Conservation (phyloP, 2,888 invertebrate genomes). For the Eilema sororculum region DNA sequence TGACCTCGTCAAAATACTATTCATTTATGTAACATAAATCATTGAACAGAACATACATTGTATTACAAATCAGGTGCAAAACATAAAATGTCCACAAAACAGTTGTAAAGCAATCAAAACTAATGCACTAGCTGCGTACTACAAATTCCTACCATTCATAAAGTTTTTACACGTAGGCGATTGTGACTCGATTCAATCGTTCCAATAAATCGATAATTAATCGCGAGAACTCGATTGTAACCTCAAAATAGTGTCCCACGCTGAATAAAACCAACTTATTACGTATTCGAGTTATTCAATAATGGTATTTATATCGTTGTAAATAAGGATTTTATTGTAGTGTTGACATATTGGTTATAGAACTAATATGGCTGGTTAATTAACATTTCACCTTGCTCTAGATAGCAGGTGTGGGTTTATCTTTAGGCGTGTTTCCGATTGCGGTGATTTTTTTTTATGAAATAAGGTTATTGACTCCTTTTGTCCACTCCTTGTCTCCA, state of each 20-base stretch:
- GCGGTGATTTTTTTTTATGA: conserved; percentile 39
- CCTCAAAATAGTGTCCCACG: conserved; percentile 80
- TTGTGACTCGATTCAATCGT: conserved; percentile 62
- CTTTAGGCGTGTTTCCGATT: conserved; percentile 37
- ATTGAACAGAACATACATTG: neutral
- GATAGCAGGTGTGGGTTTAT: conserved; percentile 64
- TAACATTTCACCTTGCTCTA: conserved; percentile 79
- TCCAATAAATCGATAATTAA: conserved; percentile 72
- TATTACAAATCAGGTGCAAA: conserved; percentile 10
- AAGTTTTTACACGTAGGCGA: conserved; percentile 63
- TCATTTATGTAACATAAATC: neutral
- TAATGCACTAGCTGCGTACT: conserved; percentile 47
- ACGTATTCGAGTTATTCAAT: conserved; percentile 29
- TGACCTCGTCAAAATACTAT: neutral
- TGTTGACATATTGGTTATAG: conserved; percentile 41
- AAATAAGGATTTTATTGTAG: conserved; percentile 44
- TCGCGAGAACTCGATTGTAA: conserved; percentile 72
- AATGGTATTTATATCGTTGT: conserved; percentile 49
- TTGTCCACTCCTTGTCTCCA: too few relatives aligned
- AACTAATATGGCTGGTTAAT: conserved; percentile 70
- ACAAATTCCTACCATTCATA: conserved; percentile 61
- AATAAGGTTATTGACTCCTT: conserved; percentile 31
- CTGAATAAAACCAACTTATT: conserved; percentile 31
- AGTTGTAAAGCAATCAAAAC: conserved; percentile 34
- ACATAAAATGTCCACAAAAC: conserved; percentile 18